phyloP scores from a whole-genome alignment of 2,113 vertebrate species.

The Tonatia bakeri region DNA sequence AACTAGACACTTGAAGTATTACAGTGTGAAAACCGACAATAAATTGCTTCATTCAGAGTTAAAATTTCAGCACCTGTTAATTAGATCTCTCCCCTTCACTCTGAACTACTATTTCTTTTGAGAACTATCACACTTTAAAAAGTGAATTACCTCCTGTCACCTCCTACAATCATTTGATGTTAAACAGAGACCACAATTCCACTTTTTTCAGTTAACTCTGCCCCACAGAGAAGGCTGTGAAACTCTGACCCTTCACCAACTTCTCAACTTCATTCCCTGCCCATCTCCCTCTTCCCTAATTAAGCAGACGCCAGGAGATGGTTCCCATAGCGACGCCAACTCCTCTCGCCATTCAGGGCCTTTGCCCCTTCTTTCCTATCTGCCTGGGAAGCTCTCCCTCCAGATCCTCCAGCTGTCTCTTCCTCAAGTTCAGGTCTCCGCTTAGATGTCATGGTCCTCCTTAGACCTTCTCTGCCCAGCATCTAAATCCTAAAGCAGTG shows the following conservation, averaged over 20 bases:
- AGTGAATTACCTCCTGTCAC: not conserved
- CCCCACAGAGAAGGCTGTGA: not conserved
- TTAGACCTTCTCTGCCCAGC: not conserved
- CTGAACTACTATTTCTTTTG: not conserved
- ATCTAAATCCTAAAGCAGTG: not conserved
- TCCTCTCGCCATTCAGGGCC: not conserved
- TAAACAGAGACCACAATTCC: not conserved
- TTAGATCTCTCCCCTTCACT: not conserved
- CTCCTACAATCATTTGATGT: not conserved
- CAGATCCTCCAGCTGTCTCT: not conserved
- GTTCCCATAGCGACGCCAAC: rapidly evolving
- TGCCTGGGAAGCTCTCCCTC: not conserved
- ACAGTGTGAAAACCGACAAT: not conserved
- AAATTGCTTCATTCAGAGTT: not conserved
- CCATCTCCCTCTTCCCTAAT: not conserved
- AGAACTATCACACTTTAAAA: not conserved
- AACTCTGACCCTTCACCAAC: not conserved
- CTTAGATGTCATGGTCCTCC: not conserved
- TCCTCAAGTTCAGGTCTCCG: not conserved
- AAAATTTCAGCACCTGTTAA: not conserved
- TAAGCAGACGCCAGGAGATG: not conserved
- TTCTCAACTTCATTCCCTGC: not conserved
- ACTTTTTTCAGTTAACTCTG: not conserved
- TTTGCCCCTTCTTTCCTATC: not conserved
- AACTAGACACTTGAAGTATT: not conserved